phyloP scores from a whole-genome alignment of 2,797 vertebrate genomes.

The Falco peregrinus region DNA sequence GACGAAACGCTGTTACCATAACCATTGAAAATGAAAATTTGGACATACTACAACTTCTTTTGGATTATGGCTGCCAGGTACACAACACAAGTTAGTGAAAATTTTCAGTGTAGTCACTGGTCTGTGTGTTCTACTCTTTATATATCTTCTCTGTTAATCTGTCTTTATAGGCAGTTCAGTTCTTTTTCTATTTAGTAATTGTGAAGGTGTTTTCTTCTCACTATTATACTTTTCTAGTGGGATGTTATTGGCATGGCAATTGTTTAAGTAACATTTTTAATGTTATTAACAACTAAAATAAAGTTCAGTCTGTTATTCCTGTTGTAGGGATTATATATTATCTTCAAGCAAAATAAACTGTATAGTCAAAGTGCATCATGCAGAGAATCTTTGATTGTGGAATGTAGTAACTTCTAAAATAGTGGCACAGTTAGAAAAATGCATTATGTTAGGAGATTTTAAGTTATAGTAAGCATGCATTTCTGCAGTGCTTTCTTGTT shows the following conservation, averaged over 20 bases:
- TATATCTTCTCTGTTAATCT: neutral
- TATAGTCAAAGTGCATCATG: neutral
- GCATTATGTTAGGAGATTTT: neutral
- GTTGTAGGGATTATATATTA: neutral
- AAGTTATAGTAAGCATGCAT: neutral
- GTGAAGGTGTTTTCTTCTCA: neutral
- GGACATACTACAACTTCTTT: conserved; percentile 94
- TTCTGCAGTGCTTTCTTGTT: neutral
- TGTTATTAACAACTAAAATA: neutral
- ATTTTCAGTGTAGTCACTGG: neutral
- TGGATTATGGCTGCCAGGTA: conserved; percentile 98
- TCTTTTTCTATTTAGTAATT: neutral
- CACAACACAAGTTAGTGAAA: neutral
- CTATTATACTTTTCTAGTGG: neutral
- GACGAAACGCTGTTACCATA: conserved; percentile 94
- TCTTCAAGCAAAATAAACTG: neutral
- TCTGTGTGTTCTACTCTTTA: neutral
- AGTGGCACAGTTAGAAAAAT: neutral
- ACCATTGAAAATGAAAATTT: conserved; percentile 97
- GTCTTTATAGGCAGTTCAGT: neutral
- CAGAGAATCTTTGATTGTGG: neutral
- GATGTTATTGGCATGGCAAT: neutral
- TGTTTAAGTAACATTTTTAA: neutral
- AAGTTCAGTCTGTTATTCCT: neutral
- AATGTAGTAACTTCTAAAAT: neutral